Conservation (phyloP, 2,888 invertebrate species). For the Melieria omissa region DNA sequence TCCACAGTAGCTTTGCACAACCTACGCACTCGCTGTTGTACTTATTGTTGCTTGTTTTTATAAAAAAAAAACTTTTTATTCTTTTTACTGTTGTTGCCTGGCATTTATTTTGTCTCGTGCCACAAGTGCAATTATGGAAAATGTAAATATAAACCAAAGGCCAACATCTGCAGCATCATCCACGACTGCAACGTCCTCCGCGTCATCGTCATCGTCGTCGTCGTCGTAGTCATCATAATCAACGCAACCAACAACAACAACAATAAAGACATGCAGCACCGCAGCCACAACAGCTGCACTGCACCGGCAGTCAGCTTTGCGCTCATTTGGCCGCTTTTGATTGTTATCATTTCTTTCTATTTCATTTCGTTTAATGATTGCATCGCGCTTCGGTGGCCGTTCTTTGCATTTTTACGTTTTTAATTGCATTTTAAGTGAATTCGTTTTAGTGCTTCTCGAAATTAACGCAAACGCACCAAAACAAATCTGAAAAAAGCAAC, state of each 20-base stretch:
- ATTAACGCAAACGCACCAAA: slow-evolving; percentile 44
- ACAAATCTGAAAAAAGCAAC: neutral
- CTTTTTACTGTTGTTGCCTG: slow-evolving; percentile 8
- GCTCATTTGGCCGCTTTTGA: slow-evolving; percentile 13
- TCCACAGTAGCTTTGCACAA: neutral
- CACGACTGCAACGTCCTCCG: slow-evolving; percentile 28
- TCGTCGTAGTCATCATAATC: neutral
- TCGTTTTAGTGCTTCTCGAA: slow-evolving; percentile 58
- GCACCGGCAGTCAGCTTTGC: slow-evolving; percentile 21
- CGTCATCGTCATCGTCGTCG: slow-evolving; percentile 16
- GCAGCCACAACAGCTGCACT: neutral
- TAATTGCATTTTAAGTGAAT: slow-evolving; percentile 54
- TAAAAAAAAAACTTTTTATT: too few relatives aligned
- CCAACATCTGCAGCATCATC: slow-evolving; percentile 4
- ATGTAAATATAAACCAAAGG: slow-evolving; percentile 25
- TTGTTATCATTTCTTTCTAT: slow-evolving; percentile 24
- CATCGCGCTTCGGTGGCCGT: slow-evolving; percentile 15
- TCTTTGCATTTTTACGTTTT: slow-evolving; percentile 29
- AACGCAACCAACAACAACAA: neutral
- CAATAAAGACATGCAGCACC: neutral
- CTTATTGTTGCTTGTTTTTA: neutral
- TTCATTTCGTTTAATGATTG: slow-evolving; percentile 25
- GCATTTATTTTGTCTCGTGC: slow-evolving; percentile 22
- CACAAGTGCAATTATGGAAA: slow-evolving; percentile 32
- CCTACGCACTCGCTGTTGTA: slow-evolving; percentile 23